Evolutionary conservation across 2,888 invertebrate genomes (phyloP), one percentile per base, ranked within the genome.

Genomic region (Drosophila rellima): DNA sequence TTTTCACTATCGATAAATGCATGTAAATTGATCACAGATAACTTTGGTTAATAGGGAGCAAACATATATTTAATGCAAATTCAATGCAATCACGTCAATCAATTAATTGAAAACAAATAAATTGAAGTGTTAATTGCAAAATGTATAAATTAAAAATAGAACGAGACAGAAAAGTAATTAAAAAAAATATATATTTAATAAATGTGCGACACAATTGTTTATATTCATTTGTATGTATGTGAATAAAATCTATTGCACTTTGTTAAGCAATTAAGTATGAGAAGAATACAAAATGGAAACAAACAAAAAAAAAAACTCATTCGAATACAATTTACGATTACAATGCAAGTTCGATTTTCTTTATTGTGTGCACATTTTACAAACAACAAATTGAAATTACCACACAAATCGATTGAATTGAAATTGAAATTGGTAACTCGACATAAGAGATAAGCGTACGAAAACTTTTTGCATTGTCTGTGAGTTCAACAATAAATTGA

Each of bases 11-110:
- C 23, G n/a, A 39, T 50, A 20, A 26, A 44, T 57, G 2, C 39
- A 26, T 75, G 60, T 75, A 76, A 61, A 73, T 56, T 17, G 37
- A 31, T 40, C 48, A 18, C 68, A 59, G n/a, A 48, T 47, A 45
- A 45, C 74, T 64, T 78, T 66, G 80, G 74, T 80, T 75, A 71
- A 23, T 73, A 73, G 85, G 82, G 82, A 85, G 73, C 86, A 82
- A 85, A 37, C 15, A 33, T 55, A 33, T 55, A 2, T 20, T 20
- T 20, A 64, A 50, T 51, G 31, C 15, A 45, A 44, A 52, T 56
- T 56, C 39, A 66, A 60, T 63, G 62, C 40, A 61, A 71, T 44
- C 8, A 4, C 26, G 40, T 18, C 61, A 73, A 60, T 48, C 42
- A 75, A 68, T 65, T 71, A 37, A 45, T 26, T 35, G 33, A 48